Evolutionary conservation across 2,888 invertebrate genomes (phyloP).

Genomic region (Celastrina argiolus): DNA sequence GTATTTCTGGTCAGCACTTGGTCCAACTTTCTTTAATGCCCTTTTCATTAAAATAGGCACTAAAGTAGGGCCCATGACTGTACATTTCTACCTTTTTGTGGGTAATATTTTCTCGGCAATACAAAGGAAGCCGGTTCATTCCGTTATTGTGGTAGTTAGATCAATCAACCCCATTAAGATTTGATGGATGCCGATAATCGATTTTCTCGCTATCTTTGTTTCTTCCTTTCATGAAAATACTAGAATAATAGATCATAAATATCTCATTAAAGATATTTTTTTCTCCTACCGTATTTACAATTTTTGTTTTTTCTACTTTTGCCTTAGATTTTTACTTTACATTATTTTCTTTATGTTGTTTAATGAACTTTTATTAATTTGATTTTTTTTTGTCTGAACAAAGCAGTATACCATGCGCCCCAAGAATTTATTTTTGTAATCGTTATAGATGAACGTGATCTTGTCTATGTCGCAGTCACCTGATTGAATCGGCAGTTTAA

Average conservation of each 20-base stretch:
- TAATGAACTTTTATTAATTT: no score
- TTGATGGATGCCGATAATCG: slow-evolving; percentile 10
- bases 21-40: no score
- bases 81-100: not conserved
- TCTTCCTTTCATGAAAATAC: not conserved
- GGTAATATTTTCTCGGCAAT: not conserved
- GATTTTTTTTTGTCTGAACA: no score
- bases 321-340: no score
- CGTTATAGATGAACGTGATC: no score
- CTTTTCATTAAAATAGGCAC: not conserved
- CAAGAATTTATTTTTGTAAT: no score
- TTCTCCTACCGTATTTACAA: not conserved
- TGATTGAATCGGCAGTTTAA: no score
- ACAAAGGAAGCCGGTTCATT: not conserved
- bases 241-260: not conserved
- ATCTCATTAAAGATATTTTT: not conserved
- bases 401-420: no score
- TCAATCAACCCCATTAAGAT: slow-evolving; percentile 2
- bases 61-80: not conserved
- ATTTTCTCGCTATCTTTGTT: slow-evolving; percentile 5
- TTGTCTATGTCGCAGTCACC: no score
- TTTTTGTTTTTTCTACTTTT: not conserved
- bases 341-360: no score
- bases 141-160: slow-evolving; percentile 6
- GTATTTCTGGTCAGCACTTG: no score